A percentile compares a stretch with the other conserved stretches of the same genome.
Conservation (phyloP, 2,113 vertebrate genomes). For the Chaetorhynchus papuensis region DNA sequence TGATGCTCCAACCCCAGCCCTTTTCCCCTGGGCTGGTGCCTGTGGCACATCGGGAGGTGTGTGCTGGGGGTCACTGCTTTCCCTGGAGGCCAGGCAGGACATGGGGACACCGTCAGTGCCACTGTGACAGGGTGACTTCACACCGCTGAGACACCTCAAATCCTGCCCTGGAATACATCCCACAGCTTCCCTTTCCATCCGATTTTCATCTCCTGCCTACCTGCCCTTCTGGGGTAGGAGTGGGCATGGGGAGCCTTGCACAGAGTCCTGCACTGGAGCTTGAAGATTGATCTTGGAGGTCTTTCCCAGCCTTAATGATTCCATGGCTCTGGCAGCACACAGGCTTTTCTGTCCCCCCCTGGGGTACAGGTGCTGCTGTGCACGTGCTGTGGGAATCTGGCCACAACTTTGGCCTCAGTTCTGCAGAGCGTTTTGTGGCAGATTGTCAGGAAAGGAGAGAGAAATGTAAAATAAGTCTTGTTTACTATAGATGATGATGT, state of each 20-base stretch:
- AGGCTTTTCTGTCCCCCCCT: not conserved
- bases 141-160: not conserved
- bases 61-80: not conserved
- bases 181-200: not conserved
- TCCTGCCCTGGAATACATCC: too few species aligned
- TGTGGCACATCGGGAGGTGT: fast-evolving
- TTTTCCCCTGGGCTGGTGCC: too few species aligned
- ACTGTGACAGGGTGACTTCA: not conserved
- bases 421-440: not conserved
- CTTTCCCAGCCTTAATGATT: not conserved
- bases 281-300: not conserved
- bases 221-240: not conserved
- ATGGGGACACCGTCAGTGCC: not conserved
- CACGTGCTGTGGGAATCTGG: not conserved
- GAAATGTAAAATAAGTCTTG: constrained; percentile 42
- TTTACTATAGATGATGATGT: constrained; percentile 59
- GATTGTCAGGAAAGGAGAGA: constrained; percentile 14
- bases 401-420: not conserved
- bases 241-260: fast-evolving
- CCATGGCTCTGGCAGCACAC: not conserved
- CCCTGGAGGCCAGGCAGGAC: not conserved
- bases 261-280: not conserved
- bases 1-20: not conserved
- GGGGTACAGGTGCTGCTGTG: not conserved
- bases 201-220: not conserved